Evolutionary conservation across 1,140 invertebrate species (phyloP).

Genomic region (Zaprionus capensis): DNA sequence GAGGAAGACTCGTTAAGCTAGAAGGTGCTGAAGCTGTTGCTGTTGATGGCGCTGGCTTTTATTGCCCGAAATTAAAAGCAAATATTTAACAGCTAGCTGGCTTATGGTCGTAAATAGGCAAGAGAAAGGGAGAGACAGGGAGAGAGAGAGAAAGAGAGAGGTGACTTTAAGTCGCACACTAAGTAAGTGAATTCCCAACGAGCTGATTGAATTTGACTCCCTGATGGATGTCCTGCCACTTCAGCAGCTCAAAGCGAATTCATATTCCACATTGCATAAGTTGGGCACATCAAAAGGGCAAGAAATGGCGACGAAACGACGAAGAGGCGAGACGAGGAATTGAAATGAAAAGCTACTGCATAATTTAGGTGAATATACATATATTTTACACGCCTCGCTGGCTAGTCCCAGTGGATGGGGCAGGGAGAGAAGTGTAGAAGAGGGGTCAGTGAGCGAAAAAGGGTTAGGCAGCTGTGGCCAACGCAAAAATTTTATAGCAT

Average conservation of each 20-base stretch:
- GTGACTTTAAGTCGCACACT: slow-evolving; percentile 7
- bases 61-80: slow-evolving; percentile 43
- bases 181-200: slow-evolving; percentile 21
- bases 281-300: slow-evolving; percentile 46
- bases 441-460: neutral
- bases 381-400: slow-evolving; percentile 54
- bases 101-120: slow-evolving; percentile 23
- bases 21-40: slow-evolving; percentile 16
- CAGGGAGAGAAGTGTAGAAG: too few relatives aligned
- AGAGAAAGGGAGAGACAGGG: neutral
- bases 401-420: neutral
- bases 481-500: slow-evolving; percentile 7
- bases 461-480: neutral
- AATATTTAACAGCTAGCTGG: slow-evolving; percentile 40
- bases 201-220: slow-evolving; percentile 49
- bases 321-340: slow-evolving; percentile 29
- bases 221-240: slow-evolving; percentile 27
- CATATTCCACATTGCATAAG: slow-evolving; percentile 30
- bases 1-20: slow-evolving; percentile 17
- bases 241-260: slow-evolving; percentile 28
- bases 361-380: slow-evolving; percentile 71
- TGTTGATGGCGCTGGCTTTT: slow-evolving; percentile 4
- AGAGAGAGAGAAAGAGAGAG: neutral
- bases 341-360: slow-evolving; percentile 55
- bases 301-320: neutral